phyloP scores from a whole-genome alignment of 2,113 vertebrate genomes.

The Himantopus leucocephalus region DNA sequence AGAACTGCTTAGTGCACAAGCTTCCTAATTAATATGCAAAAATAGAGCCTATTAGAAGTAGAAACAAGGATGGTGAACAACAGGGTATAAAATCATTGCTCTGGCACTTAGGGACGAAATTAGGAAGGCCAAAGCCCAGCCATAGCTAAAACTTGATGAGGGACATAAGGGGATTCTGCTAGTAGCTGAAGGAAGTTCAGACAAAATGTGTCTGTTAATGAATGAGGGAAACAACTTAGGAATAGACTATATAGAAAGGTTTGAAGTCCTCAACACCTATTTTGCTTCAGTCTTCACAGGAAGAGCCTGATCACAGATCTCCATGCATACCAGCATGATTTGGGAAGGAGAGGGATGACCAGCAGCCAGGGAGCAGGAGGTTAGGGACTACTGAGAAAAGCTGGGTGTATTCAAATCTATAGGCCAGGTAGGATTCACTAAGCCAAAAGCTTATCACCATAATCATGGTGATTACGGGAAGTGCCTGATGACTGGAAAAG shows the following conservation, averaged over 20 bases:
- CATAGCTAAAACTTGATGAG: neutral
- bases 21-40: neutral
- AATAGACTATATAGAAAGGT: neutral
- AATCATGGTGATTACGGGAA: neutral
- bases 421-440: neutral
- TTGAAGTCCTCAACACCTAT: neutral
- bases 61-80: neutral
- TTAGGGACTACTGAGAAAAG: neutral
- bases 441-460: neutral
- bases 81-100: neutral
- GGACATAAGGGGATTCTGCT: neutral
- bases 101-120: neutral
- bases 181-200: neutral
- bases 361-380: neutral
- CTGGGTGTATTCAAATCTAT: neutral
- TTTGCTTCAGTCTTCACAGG: neutral
- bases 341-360: neutral
- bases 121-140: neutral
- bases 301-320: neutral
- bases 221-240: neutral
- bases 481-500: neutral
- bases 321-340: neutral
- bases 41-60: neutral
- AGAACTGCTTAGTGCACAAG: neutral
- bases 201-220: neutral